Percentiles rank a stretch among this genome's conserved stretches.
phyloP scores from a whole-genome alignment of 2,888 invertebrate species.

The Gandaritis pyraliata region DNA sequence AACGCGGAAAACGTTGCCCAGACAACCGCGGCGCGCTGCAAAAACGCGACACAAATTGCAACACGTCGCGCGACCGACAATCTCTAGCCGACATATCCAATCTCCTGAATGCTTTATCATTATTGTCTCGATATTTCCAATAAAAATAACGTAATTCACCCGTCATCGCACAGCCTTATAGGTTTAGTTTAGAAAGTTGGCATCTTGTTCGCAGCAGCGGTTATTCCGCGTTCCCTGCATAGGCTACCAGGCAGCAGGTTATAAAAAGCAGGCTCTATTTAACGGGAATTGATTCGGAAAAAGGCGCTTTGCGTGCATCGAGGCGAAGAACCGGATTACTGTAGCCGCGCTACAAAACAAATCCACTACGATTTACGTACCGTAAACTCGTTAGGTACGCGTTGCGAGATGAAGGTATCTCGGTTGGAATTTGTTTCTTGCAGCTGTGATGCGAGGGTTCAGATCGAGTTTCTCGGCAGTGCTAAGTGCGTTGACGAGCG shows the following conservation, averaged over 20 bases:
- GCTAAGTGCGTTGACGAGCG: constrained; percentile 60
- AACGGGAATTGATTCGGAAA: constrained; percentile 71
- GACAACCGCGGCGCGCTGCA: constrained; percentile 54
- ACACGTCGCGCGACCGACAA: constrained; percentile 59
- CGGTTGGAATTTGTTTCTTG: constrained; percentile 66
- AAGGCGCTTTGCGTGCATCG: constrained; percentile 69
- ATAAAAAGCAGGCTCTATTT: constrained; percentile 77
- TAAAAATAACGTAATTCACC: constrained; percentile 79
- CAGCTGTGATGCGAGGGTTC: constrained; percentile 57
- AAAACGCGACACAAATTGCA: constrained; percentile 61
- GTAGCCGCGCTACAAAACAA: constrained; percentile 75
- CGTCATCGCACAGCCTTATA: constrained; percentile 68
- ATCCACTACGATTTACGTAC: constrained; percentile 82
- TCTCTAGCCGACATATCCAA: constrained; percentile 58
- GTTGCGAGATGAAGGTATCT: constrained; percentile 44
- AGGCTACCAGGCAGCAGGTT: constrained; percentile 65
- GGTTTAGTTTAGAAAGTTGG: constrained; percentile 83
- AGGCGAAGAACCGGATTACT: constrained; percentile 76
- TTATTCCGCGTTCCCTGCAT: constrained; percentile 76
- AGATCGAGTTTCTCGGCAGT: constrained; percentile 51
- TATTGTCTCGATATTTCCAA: constrained; percentile 67
- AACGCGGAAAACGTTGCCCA: constrained; percentile 64
- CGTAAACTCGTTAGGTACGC: constrained; percentile 81
- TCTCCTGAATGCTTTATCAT: constrained; percentile 72
- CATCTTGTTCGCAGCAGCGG: constrained; percentile 80